A percentile compares a stretch with the other conserved stretches of the same genome.
phyloP scores from a whole-genome alignment of 2,888 invertebrate genomes.

The Sphaerophoria rueppellii region DNA sequence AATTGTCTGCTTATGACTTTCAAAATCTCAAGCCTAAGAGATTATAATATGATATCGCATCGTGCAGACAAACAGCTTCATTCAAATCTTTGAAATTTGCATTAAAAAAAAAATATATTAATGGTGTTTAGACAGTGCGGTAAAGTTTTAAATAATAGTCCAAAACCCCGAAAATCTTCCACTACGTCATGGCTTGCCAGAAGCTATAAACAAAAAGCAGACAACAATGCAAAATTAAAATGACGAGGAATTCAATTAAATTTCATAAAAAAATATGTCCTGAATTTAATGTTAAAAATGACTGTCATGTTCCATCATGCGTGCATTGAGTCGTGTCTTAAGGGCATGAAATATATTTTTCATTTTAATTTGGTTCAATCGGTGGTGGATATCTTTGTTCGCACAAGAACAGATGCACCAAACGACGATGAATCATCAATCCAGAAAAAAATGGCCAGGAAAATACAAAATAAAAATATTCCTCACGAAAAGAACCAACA shows the following conservation, averaged over 20 bases:
- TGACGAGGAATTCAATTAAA: neutral
- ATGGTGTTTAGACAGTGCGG: neutral
- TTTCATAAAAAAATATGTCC: constrained; percentile 6
- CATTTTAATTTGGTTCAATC: constrained; percentile 61
- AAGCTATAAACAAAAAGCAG: neutral
- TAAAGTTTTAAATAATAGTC: neutral
- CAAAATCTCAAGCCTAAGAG: neutral
- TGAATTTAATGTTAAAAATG: constrained; percentile 34
- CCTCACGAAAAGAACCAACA: constrained; percentile 15
- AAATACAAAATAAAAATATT: constrained; percentile 1
- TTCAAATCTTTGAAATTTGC: constrained; percentile 1
- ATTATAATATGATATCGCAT: neutral
- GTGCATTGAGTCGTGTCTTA: constrained; percentile 33
- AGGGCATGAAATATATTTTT: constrained; percentile 33
- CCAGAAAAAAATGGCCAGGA: constrained; percentile 22
- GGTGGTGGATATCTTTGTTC: constrained; percentile 36
- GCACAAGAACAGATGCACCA: constrained; percentile 42
- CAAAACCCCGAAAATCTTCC: neutral
- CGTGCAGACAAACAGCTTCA: neutral
- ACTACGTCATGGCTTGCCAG: neutral
- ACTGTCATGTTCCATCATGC: neutral
- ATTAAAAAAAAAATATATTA: neutral
- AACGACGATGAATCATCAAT: constrained; percentile 43
- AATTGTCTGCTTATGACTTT: neutral
- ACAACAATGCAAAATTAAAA: neutral